Base-by-base conservation (phyloP, 2,888 invertebrate species). In the Digitonthophagus gazella region DNA sequence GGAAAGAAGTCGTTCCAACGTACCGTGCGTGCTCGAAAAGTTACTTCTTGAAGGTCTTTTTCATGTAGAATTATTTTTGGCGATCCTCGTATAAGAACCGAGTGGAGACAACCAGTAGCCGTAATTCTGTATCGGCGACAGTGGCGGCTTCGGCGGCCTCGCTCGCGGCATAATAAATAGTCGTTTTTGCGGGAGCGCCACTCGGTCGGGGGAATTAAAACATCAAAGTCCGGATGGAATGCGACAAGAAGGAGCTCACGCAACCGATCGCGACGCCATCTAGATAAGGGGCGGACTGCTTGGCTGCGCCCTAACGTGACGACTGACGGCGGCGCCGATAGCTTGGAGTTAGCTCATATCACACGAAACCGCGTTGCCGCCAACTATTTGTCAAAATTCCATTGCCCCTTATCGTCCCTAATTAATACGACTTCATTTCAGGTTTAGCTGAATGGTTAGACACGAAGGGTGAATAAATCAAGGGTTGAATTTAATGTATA, bases 351-450 rank as follows among this genome's bases (percentile, higher is more conserved):
- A 61, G 18, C 18, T 19, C 61, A 20, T 19, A 20, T 18, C 18
- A 18, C 18, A 61, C 61, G 20, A 15, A 19, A 61, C 28, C n/a
- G 19, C n/a, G 61, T 15, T 61, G 20, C 61, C 61, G 65, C 44
- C 67, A 57, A 64, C 69, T 64, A 69, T 69, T 69, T 67, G 67
- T 69, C 67, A 69, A 69, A 69, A 69, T 67, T 69, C 67, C 69
- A 67, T 67, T 67, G 67, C 61, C 20, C 22, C 64, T 67, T 69
- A 67, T 69, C 67, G 65, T 44, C 8, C 8, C 28, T 44, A 44
- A 44, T 44, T 44, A 44, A 44, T 44, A 44, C 28, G 28, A 11
- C 28, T 44, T 44, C 11, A 44, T 44, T 44, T 11, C 28, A 44
- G 28, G 11, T n/a, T n/a, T 11, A 44, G 11, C 8, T 44, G 28